Percentiles rank a stretch among this genome's conserved stretches.
phyloP scores from a whole-genome alignment of 2,888 invertebrate species.

The Suillia variegata region DNA sequence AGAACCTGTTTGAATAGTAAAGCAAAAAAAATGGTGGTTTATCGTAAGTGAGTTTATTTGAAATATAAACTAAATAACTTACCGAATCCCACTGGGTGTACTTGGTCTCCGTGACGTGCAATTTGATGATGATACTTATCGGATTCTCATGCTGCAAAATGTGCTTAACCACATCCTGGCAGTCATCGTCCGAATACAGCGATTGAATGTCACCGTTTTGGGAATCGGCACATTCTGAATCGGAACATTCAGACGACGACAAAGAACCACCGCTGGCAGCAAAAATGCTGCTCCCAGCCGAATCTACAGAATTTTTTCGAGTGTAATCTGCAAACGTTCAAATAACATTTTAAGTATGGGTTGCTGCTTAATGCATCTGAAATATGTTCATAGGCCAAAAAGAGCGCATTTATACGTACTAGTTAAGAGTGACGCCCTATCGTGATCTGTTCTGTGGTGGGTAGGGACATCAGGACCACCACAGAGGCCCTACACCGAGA shows the following conservation, averaged over 20 bases:
- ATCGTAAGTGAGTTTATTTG: not conserved
- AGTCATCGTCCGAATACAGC: slow-evolving; percentile 58
- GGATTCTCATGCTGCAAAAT: slow-evolving; percentile 72
- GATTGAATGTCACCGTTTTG: slow-evolving; percentile 53
- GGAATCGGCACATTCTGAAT: slow-evolving; percentile 50
- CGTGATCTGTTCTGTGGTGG: slow-evolving; percentile 64
- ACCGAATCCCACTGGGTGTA: slow-evolving; percentile 86
- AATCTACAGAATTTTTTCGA: slow-evolving; percentile 61
- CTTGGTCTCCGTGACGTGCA: slow-evolving; percentile 78
- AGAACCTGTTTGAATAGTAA: slow-evolving; percentile 41
- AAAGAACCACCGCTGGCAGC: slow-evolving; percentile 24
- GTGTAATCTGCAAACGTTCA: slow-evolving; percentile 48
- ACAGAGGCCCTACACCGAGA: slow-evolving; percentile 99
- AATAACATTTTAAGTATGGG: not conserved
- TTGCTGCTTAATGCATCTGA: not conserved
- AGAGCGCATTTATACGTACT: slow-evolving; percentile 40
- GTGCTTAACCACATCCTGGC: slow-evolving; percentile 66
- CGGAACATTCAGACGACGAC: slow-evolving; percentile 57
- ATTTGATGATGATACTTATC: slow-evolving; percentile 76
- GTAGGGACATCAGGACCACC: slow-evolving; percentile 99
- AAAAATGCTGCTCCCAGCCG: slow-evolving; percentile 55
- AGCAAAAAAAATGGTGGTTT: slow-evolving; percentile 11
- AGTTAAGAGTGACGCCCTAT: slow-evolving; percentile 63
- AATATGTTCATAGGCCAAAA: not conserved
- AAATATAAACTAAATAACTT: slow-evolving; percentile 45